phyloP scores from a whole-genome alignment of 1,140 invertebrate species.

The Rhyacophila brunnea region DNA sequence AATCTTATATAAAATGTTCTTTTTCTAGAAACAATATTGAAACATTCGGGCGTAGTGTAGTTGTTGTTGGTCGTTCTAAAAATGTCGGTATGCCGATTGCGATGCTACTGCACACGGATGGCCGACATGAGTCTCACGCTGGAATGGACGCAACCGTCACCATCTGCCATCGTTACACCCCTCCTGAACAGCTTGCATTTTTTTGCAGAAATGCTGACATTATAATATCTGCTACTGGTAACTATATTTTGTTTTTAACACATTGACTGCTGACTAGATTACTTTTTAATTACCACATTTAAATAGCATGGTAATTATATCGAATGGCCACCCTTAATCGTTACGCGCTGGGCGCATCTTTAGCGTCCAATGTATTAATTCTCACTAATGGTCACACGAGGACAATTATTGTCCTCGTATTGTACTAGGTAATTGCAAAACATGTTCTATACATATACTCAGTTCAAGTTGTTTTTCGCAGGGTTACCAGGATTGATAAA shows the following conservation, averaged over 20 bases:
- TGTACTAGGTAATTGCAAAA: too few relatives aligned
- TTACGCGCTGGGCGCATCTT: too few relatives aligned
- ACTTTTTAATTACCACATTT: too few relatives aligned
- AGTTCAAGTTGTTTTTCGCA: conserved; percentile 36
- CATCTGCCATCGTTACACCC: conserved; percentile 84
- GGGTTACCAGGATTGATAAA: conserved; percentile 79
- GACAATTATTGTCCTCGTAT: too few relatives aligned
- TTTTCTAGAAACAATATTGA: conserved; percentile 66
- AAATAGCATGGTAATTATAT: too few relatives aligned
- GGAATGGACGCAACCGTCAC: conserved; percentile 83
- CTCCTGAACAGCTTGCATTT: conserved; percentile 67
- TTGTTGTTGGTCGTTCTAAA: conserved; percentile 84
- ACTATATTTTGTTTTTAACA: too few relatives aligned
- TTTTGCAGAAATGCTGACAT: conserved; percentile 78
- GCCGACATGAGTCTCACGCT: conserved; percentile 57
- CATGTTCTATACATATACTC: too few relatives aligned
- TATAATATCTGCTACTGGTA: conserved; percentile 75
- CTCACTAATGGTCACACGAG: too few relatives aligned
- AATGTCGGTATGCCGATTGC: conserved; percentile 87
- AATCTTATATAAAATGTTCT: conserved; percentile 8
- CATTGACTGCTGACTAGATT: too few relatives aligned
- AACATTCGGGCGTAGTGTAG: conserved; percentile 83
- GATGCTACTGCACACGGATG: conserved; percentile 76
- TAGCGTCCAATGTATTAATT: too few relatives aligned
- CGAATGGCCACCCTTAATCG: too few relatives aligned